These are phyloP conservation scores for Drosophila putrida DNA, from an alignment of 2,888 invertebrate genomes.

Conservation along the genomic window DNA sequence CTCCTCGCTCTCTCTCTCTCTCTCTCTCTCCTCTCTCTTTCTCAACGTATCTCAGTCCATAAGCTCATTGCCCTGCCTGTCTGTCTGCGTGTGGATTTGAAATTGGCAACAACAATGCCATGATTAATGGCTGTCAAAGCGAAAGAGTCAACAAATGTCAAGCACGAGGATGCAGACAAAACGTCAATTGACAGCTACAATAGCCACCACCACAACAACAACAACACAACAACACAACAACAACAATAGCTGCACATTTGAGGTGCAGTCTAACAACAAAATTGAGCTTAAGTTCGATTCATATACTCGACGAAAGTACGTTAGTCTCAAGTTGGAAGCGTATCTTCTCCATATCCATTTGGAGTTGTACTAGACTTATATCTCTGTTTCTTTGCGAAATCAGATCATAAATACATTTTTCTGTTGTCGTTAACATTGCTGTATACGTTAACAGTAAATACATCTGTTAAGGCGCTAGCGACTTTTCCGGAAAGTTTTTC, in stretches of 20 bases:
- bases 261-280: constrained; percentile 12
- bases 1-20: not conserved
- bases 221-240: constrained; percentile 13
- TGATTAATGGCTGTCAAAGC: constrained; percentile 81
- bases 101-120: constrained; percentile 78
- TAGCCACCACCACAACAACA: constrained; percentile 26
- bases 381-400: too few relatives aligned
- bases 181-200: constrained; percentile 56
- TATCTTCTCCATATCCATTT: too few relatives aligned
- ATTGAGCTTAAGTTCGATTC: constrained; percentile 18
- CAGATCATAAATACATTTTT: too few relatives aligned
- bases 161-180: constrained; percentile 48
- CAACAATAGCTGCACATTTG: constrained; percentile 26
- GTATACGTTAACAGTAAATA: too few relatives aligned
- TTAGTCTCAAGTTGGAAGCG: not conserved
- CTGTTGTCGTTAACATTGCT: too few relatives aligned
- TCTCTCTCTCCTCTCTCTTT: not conserved
- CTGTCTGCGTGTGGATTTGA: constrained; percentile 66
- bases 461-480: too few relatives aligned
- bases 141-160: constrained; percentile 80
- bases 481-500: too few relatives aligned
- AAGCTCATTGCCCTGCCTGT: constrained; percentile 1
- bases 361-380: too few relatives aligned
- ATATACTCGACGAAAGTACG: not conserved
- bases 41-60: not conserved